Base-by-base conservation (phyloP, 1,140 invertebrate genomes). In the Philotrypesis tridentata region DNA sequence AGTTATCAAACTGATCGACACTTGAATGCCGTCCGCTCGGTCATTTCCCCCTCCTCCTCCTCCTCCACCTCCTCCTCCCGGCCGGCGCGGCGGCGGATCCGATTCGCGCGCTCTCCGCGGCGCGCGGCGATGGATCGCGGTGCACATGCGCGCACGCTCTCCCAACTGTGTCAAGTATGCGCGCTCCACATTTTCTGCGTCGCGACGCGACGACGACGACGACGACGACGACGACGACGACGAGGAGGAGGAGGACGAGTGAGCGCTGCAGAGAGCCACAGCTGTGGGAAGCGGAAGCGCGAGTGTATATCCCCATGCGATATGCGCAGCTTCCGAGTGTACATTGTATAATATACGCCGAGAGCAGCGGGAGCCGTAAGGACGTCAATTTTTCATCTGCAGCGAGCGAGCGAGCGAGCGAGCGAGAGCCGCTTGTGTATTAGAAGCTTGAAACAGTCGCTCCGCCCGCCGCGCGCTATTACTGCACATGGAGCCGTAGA, bases 1-100 rank as follows among this genome's bases (percentile, higher is more conserved):
- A 73, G 71, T 73, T 73, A 73, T 73, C 71, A 55, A 55, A 33
- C 73, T 48, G 73, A 75, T 75, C 73, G 73, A 75, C 73, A 25
- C 60, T 63, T 33, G 48, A 63, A 63, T 63, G 43, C 71, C 68
- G 21, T 55, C 48, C 33, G 37, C 61, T 29, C 72, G 72, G 70
- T 48, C 33, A 43, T 43, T 29, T 33, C 67, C 67, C n/a, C 31
- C 67, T 29, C 27, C 67, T 17, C 9, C 3, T 37, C 33, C 33
- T 9, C 9, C 3, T 37, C 33, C 4, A 37, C 9, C 9, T 37
- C n/a, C n/a, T n/a, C n/a, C n/a, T n/a, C n/a, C n/a, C n/a, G n/a
- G n/a, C n/a, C n/a, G n/a, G n/a, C n/a, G n/a, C n/a, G n/a, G n/a
- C n/a, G n/a, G n/a, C n/a, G n/a, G n/a, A n/a, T n/a, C n/a, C n/a